Evolutionary conservation across 2,113 vertebrate genomes (phyloP), one percentile per base, ranked within the genome.

Genomic region (Crotalus tigris): DNA sequence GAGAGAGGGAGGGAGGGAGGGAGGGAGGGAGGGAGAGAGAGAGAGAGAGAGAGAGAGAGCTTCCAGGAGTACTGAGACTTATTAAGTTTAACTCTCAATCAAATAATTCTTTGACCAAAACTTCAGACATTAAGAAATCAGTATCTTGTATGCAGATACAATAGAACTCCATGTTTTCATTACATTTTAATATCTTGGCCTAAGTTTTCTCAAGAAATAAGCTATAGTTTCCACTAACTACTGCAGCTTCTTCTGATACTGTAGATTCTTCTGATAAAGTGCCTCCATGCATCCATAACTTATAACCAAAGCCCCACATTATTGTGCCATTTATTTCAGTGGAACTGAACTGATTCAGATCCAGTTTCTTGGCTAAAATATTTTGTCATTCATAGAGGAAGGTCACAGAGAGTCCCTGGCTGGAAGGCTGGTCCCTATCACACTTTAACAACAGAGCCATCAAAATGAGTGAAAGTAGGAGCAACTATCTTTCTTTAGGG

Each of bases 11-110:
- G 9, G 8, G 57, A 58, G 21, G 8, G 24, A 61, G 26, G 12
- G 26, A 4, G 3, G 4, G 26, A 12, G 1, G 0, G 0, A 44
- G 44, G 2, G 44, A 61, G 23, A 10, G 24, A 11, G 9, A 23
- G 57, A 58, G 21, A 24, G 24, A 61, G 26, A 4, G 59, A 29
- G 26, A 4, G 10, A 12, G 26, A 12, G 1, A 0, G 0, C 13
- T 75, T 75, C 86, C n/a, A 5, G 26, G 49, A 13, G 5, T 51
- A n/a, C 17, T 26, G 51, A n/a, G 26, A 88, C 13, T 33, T 51
- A 29, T 88, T 29, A 3, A n/a, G 49, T 29, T 54, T 7, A 88
- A n/a, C 11, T 88, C 26, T 46, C 13, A 87, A 88, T 54, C 26
- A 88, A 53, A 29, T n/a, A 81, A 81, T 17, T 87, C 0, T 51